phyloP scores from a whole-genome alignment of 1,140 invertebrate species.

The Drosophila bifasciata region DNA sequence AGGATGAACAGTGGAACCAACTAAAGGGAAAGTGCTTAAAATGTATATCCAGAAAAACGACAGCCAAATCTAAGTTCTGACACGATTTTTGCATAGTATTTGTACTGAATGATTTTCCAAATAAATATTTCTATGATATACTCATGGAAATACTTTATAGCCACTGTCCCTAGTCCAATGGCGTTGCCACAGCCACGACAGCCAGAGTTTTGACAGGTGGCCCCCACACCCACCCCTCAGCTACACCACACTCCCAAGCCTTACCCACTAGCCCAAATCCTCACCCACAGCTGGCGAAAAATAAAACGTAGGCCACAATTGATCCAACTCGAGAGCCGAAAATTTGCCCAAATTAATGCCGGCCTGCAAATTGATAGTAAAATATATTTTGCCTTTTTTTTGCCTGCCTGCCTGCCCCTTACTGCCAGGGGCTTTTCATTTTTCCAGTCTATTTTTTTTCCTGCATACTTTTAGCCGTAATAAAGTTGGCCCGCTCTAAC shows the following conservation, averaged over 20 bases:
- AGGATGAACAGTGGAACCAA: constrained; percentile 49
- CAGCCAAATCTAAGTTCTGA: no score
- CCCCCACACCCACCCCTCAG: no score
- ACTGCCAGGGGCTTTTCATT: constrained; percentile 13
- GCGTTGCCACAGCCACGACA: constrained; percentile 4
- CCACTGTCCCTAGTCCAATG: constrained; percentile 29
- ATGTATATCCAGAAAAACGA: no score
- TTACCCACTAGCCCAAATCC: no score
- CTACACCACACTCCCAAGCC: constrained; percentile 8
- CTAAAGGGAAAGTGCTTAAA: background rate
- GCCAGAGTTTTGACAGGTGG: constrained; percentile 64
- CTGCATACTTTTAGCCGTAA: constrained; percentile 66
- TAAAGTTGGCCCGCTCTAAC: constrained; percentile 69
- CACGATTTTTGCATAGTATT: no score
- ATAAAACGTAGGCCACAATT: constrained; percentile 59
- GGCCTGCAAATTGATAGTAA: constrained; percentile 69
- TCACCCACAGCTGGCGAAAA: constrained; percentile 12
- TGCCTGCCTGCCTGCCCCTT: background rate
- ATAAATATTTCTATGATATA: no score
- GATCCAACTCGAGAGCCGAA: constrained; percentile 63
- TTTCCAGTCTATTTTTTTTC: constrained; percentile 14
- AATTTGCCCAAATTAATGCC: constrained; percentile 73
- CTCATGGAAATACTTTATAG: background rate
- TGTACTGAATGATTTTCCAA: no score
- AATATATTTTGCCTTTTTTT: constrained; percentile 54